Base-by-base conservation (phyloP, 2,888 invertebrate genomes). In the Agrotis puta region DNA sequence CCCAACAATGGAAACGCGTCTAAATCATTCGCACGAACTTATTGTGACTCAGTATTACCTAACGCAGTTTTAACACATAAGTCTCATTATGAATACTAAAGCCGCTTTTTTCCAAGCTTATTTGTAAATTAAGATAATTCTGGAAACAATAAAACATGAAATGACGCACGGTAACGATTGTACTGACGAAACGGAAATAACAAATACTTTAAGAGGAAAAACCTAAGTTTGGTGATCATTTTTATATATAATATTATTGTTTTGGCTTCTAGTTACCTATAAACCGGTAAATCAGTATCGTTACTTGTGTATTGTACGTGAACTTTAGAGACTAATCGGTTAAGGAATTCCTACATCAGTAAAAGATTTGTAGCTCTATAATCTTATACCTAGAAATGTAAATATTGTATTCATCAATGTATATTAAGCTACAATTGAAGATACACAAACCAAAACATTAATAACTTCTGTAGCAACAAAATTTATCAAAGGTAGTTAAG, bases 401-500 rank as follows among this genome's bases (percentile, higher is more conserved):
- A 39, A n/a, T 0, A 2, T 11, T 51, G 22, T 62, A 39, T 16
- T n/a, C 13, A 61, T 5, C 0, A 39, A 54, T 7, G 7, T 27
- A 62, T 47, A 24, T 6, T 20, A 53, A 33, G 7, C 24, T 33
- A 50, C 20, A 47, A 5, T 22, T 53, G 45, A 50, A 57, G 11
- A 58, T 24, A 61, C 7, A 71, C n/a, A 11, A 64, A 33, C n/a
- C 3, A 33, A 6, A 43, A 48, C 9, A 47, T 14, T n/a, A 22
- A 16, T 39, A 58, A 13, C 50, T 57, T 45, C 4, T 57, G 45
- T 65, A 51, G 54, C 48, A 58, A 61, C 43, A 62, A 33, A 59
- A 67, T 62, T 79, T 65, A 79, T 84, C 79, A 71, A 64, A 57
- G n/a, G 57, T 76, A 79, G 79, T 83, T 85, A 74, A 79, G 85